A percentile compares a stretch with the other conserved stretches of the same genome.
These are phyloP conservation scores for Macaria notata DNA, from an alignment of 2,888 invertebrate genomes.

Conservation along the genomic window DNA sequence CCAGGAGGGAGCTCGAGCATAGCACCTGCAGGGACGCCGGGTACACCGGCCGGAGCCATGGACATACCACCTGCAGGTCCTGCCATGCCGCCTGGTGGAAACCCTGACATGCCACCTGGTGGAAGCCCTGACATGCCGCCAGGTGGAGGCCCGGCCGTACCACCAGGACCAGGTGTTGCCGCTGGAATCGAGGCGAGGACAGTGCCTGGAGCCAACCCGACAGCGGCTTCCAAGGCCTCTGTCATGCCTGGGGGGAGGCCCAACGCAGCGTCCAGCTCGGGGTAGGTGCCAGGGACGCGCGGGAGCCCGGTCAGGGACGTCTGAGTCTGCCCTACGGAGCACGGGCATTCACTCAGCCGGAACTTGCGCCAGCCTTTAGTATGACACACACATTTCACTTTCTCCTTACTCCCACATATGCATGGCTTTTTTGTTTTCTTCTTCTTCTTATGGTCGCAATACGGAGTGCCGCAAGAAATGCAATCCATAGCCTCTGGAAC, in stretches of 20 bases:
- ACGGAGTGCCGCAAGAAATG: neutral
- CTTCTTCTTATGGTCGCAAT: constrained; percentile 8
- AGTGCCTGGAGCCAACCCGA: too few relatives aligned
- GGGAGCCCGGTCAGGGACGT: constrained; percentile 1
- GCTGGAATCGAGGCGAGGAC: too few relatives aligned
- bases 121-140: too few relatives aligned
- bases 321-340: constrained; percentile 2
- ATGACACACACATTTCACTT: constrained; percentile 18
- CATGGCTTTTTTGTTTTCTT: constrained; percentile 1
- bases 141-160: too few relatives aligned
- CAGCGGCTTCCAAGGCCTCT: neutral
- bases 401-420: constrained; percentile 11
- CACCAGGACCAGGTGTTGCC: too few relatives aligned
- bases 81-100: too few relatives aligned
- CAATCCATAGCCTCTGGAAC: constrained; percentile 1
- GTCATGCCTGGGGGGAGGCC: neutral
- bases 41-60: too few relatives aligned
- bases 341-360: constrained; percentile 2
- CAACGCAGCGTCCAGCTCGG: neutral
- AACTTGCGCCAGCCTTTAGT: constrained; percentile 9
- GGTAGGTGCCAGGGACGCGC: neutral
- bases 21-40: neutral
- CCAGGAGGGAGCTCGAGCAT: neutral
- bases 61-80: too few relatives aligned
- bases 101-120: too few relatives aligned